Evolutionary conservation across 30 jellyfish, hydroid and myxozoan species (phyloP).

Genomic region (Haliclystus octoradiatus): DNA sequence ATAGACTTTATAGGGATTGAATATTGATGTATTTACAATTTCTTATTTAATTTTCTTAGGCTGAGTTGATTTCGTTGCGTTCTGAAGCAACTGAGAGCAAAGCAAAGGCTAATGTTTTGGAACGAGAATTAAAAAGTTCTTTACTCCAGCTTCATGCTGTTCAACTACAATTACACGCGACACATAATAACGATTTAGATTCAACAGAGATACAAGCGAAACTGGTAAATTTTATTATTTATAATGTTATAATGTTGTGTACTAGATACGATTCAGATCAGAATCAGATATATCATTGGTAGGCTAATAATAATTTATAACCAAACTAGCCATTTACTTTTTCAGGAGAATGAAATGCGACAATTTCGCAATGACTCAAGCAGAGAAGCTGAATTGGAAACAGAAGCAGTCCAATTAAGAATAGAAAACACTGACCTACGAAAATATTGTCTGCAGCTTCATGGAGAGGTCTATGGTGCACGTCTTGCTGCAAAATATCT

Average conservation of each 20-base stretch:
- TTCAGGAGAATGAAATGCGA: conserved; percentile 73
- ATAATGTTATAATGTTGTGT: background rate
- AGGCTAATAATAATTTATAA: background rate
- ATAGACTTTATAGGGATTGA: too few relatives aligned
- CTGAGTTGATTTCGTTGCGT: conserved; percentile 79
- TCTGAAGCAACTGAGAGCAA: conserved; percentile 52
- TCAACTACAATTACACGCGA: conserved; percentile 79
- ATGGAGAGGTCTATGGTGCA: conserved; percentile 97
- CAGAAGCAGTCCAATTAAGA: conserved; percentile 37
- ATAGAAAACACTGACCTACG: conserved; percentile 69
- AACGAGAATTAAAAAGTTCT: conserved; percentile 67
- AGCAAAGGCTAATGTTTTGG: conserved; percentile 69
- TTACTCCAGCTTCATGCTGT: conserved; percentile 89
- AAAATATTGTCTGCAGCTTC: conserved; percentile 44
- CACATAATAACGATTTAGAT: conserved; percentile 28
- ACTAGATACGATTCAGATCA: background rate
- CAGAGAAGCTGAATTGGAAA: conserved; percentile 62
- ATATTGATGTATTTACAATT: background rate
- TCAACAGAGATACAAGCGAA: conserved; percentile 44
- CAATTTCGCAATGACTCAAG: conserved; percentile 80
- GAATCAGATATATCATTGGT: background rate
- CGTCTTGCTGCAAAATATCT: conserved; percentile 91
- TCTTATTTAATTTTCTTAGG: conserved; percentile 29
- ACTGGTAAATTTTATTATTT: conserved; percentile 30
- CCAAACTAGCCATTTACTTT: background rate